A percentile compares a stretch with the other conserved stretches of the same genome.
Conservation (phyloP, 2,888 invertebrate species). For the Coelogynopora nodosa region DNA sequence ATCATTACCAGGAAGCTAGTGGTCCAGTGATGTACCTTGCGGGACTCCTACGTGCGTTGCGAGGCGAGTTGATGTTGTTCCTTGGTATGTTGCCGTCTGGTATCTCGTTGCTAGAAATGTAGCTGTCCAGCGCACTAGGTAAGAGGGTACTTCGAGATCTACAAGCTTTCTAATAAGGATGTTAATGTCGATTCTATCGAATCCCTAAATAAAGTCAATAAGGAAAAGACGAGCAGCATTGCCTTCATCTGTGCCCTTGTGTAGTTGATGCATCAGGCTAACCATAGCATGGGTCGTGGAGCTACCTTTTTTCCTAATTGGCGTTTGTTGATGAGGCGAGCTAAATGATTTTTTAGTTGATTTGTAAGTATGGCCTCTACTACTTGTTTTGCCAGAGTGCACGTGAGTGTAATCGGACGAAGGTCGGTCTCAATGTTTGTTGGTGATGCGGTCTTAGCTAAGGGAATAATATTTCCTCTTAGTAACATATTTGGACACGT, state of each 20-base stretch:
- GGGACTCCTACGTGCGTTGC: background rate
- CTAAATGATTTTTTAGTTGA: too few relatives aligned
- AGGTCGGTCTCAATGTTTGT: background rate
- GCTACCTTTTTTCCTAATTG: background rate
- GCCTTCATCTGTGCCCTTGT: too few relatives aligned
- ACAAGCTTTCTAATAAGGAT: too few relatives aligned
- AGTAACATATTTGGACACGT: background rate
- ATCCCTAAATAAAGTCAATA: too few relatives aligned
- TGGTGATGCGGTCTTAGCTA: background rate
- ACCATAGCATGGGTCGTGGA: background rate
- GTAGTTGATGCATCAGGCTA: too few relatives aligned
- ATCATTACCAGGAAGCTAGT: background rate
- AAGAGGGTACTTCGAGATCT: too few relatives aligned
- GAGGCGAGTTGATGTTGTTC: background rate
- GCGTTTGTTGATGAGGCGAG: too few relatives aligned
- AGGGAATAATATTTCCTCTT: background rate
- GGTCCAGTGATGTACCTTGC: background rate
- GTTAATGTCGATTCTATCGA: too few relatives aligned
- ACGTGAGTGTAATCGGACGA: background rate
- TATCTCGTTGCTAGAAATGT: background rate
- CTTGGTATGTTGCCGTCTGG: background rate
- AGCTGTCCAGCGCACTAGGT: too few relatives aligned
- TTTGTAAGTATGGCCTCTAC: background rate
- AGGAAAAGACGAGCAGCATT: too few relatives aligned
- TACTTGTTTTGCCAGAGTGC: background rate